These are phyloP conservation scores for Leptinotarsa peninsularis DNA, from an alignment of 2,888 invertebrate genomes.

Conservation along the genomic window DNA sequence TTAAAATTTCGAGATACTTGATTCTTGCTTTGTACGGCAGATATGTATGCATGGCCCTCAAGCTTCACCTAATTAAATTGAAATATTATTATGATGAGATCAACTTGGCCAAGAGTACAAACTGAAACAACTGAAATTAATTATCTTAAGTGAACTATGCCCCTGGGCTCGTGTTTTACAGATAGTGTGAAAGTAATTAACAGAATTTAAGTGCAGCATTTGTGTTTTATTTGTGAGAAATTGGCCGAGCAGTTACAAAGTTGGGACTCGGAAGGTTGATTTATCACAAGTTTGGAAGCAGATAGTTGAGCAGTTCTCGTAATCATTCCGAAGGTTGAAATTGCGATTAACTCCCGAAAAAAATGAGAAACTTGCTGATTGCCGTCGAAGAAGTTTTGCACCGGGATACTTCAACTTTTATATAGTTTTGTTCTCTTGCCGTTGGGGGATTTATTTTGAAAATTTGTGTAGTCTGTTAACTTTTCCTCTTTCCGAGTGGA, in stretches of 20 bases:
- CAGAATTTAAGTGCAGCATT: slow-evolving; percentile 43
- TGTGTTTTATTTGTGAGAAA: slow-evolving; percentile 42
- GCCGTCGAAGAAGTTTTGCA: slow-evolving; percentile 24
- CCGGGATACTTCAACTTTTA: slow-evolving; percentile 24
- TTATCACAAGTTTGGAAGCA: slow-evolving; percentile 40
- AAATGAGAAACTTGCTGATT: slow-evolving; percentile 23
- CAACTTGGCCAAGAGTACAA: slow-evolving; percentile 26
- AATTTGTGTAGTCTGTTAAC: slow-evolving; percentile 39
- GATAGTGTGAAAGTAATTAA: slow-evolving; percentile 45
- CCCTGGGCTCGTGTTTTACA: slow-evolving; percentile 40
- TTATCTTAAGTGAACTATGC: slow-evolving; percentile 40
- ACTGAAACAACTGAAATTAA: slow-evolving; percentile 36
- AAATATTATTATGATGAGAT: slow-evolving; percentile 24
- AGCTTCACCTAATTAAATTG: slow-evolving; percentile 16
- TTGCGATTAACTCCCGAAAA: slow-evolving; percentile 33
- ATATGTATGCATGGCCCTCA: too few species aligned
- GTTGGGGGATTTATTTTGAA: slow-evolving; percentile 33
- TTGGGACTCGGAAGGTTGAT: slow-evolving; percentile 36
- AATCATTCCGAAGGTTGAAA: slow-evolving; percentile 34
- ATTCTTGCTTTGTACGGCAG: too few species aligned
- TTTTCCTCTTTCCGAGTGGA: slow-evolving; percentile 34
- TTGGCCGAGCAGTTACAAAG: slow-evolving; percentile 39
- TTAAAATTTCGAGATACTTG: too few species aligned
- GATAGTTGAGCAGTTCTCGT: slow-evolving; percentile 37
- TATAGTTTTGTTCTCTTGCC: slow-evolving; percentile 22